These are phyloP conservation scores for Shinisaurus crocodilurus DNA, from an alignment of 2,113 vertebrate species.

Conservation along the genomic window DNA sequence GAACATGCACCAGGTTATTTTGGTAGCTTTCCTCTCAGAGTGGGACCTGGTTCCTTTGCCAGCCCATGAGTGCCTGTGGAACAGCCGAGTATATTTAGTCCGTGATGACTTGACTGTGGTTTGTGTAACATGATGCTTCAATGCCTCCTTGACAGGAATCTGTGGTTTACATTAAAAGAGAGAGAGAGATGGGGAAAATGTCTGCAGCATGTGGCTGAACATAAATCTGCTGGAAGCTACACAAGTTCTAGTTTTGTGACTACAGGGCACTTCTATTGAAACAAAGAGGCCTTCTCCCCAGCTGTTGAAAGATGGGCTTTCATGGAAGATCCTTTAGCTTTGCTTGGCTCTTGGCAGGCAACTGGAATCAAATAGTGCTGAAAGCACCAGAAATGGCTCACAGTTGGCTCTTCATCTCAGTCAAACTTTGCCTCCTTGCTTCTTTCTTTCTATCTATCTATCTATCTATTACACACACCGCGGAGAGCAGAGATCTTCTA, in stretches of 20 bases:
- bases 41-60: not conserved
- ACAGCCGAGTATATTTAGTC: slow-evolving; percentile 60
- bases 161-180: slow-evolving; percentile 21
- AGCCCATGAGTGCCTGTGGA: not conserved
- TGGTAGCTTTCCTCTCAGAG: slow-evolving; percentile 5
- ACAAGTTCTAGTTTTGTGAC: not conserved
- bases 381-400: not conserved
- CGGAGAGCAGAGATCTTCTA: not conserved
- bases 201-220: not conserved
- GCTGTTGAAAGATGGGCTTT: not conserved
- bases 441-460: not conserved
- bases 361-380: not conserved
- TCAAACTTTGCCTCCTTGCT: not conserved
- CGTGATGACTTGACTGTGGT: slow-evolving; percentile 33
- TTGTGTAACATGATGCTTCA: slow-evolving; percentile 54
- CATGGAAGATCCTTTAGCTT: not conserved
- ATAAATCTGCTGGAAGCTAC: not conserved
- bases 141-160: slow-evolving; percentile 34
- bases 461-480: not conserved
- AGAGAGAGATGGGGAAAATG: not conserved
- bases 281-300: slow-evolving; percentile 3
- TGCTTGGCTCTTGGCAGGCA: not conserved
- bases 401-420: not conserved
- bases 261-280: not conserved
- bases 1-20: slow-evolving; percentile 3